phyloP scores from a whole-genome alignment of 2,888 invertebrate species.

The Diachrysia chrysitis region DNA sequence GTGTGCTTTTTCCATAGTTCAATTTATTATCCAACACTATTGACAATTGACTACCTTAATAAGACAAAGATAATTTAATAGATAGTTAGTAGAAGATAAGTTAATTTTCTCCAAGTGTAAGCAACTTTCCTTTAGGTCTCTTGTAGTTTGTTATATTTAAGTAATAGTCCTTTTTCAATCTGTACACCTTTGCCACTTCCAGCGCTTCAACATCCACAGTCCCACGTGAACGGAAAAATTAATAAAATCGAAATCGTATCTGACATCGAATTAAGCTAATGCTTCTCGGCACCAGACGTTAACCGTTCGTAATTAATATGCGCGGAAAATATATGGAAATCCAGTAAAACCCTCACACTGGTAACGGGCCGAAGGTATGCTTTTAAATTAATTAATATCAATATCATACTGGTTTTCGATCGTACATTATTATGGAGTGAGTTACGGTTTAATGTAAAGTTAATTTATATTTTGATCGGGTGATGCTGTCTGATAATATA shows the following conservation, averaged over 20 bases:
- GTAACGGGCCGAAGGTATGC: constrained; percentile 51
- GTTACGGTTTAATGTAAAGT: constrained; percentile 23
- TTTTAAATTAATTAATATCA: constrained; percentile 65
- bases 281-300: constrained; percentile 71
- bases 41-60: too few relatives aligned
- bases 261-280: constrained; percentile 83
- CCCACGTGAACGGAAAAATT: constrained; percentile 73
- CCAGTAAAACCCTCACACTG: constrained; percentile 56
- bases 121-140: too few relatives aligned
- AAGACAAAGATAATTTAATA: too few relatives aligned
- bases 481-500: constrained; percentile 4
- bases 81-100: too few relatives aligned
- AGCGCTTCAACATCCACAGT: constrained; percentile 45
- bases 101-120: too few relatives aligned
- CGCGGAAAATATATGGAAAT: constrained; percentile 76
- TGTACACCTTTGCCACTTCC: constrained; percentile 37
- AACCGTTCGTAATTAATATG: constrained; percentile 79
- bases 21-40: too few relatives aligned
- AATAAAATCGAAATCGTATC: constrained; percentile 80
- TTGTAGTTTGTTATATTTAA: too few relatives aligned
- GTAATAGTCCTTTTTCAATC: neutral
- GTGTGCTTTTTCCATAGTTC: too few relatives aligned
- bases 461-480: constrained; percentile 12
- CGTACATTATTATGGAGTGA: constrained; percentile 30
- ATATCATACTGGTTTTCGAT: constrained; percentile 47